A percentile compares a stretch with the other conserved stretches of the same genome.
Conservation (phyloP, 1,140 invertebrate genomes). For the Drosophila sucinea region DNA sequence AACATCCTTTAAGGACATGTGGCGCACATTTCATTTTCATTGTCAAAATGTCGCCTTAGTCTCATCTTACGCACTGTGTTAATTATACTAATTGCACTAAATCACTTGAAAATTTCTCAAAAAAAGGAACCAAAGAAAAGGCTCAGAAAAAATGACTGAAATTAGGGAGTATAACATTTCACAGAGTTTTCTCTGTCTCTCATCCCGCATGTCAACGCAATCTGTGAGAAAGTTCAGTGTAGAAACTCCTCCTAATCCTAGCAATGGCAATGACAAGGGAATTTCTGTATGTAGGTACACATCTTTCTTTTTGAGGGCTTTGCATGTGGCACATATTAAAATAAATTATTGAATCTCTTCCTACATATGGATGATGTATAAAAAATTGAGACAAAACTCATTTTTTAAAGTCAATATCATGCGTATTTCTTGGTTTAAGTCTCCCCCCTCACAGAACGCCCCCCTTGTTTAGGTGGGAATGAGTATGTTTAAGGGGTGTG, state of each 20-base stretch:
- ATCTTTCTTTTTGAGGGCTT: constrained; percentile 21
- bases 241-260: constrained; percentile 57
- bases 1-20: constrained; percentile 62
- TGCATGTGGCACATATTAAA: constrained; percentile 62
- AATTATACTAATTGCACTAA: constrained; percentile 81
- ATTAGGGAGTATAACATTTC: constrained; percentile 63
- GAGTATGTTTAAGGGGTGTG: neutral
- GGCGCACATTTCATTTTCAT: constrained; percentile 61
- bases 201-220: constrained; percentile 48
- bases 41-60: constrained; percentile 71
- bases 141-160: constrained; percentile 44
- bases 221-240: constrained; percentile 61
- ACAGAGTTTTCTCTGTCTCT: constrained; percentile 7
- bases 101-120: constrained; percentile 74
- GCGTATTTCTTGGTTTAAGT: constrained; percentile 47
- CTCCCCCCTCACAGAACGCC: neutral
- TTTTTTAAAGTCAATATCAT: constrained; percentile 7
- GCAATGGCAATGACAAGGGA: constrained; percentile 10
- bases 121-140: constrained; percentile 4
- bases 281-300: neutral
- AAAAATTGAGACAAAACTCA: constrained; percentile 26
- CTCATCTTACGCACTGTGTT: constrained; percentile 72
- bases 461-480: neutral
- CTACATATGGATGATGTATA: constrained; percentile 34
- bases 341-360: constrained; percentile 68